phyloP scores from a whole-genome alignment of 2,888 invertebrate species.

The Eupithecia centaureata region DNA sequence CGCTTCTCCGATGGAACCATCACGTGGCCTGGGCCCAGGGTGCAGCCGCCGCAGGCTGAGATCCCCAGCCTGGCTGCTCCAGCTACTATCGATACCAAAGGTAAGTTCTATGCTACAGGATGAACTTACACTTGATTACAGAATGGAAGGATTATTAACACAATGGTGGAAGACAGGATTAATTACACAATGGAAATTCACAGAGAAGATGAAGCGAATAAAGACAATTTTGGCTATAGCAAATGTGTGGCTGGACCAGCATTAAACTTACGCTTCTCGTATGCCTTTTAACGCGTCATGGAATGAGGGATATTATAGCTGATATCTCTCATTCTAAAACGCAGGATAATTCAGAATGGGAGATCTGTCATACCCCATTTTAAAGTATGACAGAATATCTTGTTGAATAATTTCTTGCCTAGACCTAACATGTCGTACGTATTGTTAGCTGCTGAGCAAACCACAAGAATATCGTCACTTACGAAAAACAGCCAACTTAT shows the following conservation, averaged over 20 bases:
- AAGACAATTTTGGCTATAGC: not conserved
- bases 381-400: too few relatives aligned
- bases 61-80: slow-evolving; percentile 72
- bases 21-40: slow-evolving; percentile 82
- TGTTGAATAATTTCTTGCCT: not conserved
- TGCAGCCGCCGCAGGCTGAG: slow-evolving; percentile 77
- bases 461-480: not conserved
- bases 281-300: too few relatives aligned
- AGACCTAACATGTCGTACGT: not conserved
- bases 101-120: slow-evolving; percentile 48
- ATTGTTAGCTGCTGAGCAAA: not conserved
- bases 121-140: not conserved
- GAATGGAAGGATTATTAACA: not conserved
- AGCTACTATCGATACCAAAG: slow-evolving; percentile 79
- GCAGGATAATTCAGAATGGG: too few relatives aligned
- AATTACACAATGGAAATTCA: not conserved
- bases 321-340: too few relatives aligned
- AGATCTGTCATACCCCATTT: too few relatives aligned
- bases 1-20: slow-evolving; percentile 83
- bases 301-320: too few relatives aligned
- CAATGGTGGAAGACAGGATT: too few relatives aligned
- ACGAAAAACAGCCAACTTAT: not conserved
- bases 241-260: not conserved
- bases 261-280: too few relatives aligned
- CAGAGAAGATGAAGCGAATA: not conserved